A percentile compares a stretch with the other conserved stretches of the same genome.
Conservation (phyloP, 2,113 vertebrate species). For the Struthidea cinerea region DNA sequence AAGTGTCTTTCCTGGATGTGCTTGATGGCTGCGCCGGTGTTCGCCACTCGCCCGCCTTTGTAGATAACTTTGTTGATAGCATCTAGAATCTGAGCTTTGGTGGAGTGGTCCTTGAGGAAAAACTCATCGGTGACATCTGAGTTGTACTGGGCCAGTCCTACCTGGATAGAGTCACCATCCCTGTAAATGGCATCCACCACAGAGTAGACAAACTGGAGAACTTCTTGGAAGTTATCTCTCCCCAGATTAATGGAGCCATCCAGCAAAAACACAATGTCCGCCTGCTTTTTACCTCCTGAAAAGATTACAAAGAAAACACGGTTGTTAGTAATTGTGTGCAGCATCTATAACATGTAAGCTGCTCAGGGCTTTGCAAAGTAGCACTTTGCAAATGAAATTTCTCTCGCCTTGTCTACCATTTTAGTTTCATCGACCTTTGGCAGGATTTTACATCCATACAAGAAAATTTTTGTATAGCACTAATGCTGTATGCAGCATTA, state of each 20-base stretch:
- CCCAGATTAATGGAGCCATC: constrained; percentile 94
- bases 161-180: constrained; percentile 79
- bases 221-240: constrained; percentile 78
- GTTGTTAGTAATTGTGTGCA: neutral
- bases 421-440: neutral
- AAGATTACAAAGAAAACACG: neutral
- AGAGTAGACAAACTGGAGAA: constrained; percentile 80
- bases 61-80: constrained; percentile 81
- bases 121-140: constrained; percentile 88
- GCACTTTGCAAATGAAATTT: neutral
- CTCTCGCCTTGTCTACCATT: neutral
- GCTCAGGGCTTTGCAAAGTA: neutral
- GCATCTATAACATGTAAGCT: neutral
- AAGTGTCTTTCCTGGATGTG: constrained; percentile 85
- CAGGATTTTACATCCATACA: neutral
- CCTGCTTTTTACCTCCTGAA: constrained; percentile 77
- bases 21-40: constrained; percentile 82
- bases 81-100: constrained; percentile 77
- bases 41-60: constrained; percentile 83
- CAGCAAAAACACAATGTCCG: constrained; percentile 93
- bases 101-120: constrained; percentile 82
- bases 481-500: neutral
- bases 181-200: constrained; percentile 85
- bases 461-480: neutral
- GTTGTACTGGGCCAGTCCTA: constrained; percentile 89